These are phyloP conservation scores for Magallana gigas DNA, from an alignment of 1,140 invertebrate species.

Conservation along the genomic window DNA sequence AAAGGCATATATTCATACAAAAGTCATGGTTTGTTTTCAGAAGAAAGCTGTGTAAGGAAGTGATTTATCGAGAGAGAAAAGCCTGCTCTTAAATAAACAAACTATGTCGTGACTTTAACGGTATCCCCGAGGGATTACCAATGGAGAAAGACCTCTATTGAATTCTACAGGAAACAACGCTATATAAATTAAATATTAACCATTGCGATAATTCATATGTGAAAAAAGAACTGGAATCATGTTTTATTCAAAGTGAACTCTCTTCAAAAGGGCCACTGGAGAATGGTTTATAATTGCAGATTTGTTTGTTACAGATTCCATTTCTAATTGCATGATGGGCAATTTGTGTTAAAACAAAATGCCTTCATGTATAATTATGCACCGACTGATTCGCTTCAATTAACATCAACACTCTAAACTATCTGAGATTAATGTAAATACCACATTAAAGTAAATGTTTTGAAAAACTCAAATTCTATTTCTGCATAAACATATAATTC, in stretches of 20 bases:
- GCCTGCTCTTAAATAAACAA: neutral
- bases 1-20: constrained; percentile 4
- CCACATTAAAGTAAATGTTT: neutral
- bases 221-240: constrained; percentile 1
- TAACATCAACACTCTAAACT: neutral
- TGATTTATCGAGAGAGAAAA: neutral
- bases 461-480: neutral
- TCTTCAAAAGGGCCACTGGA: neutral
- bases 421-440: neutral
- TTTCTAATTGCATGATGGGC: constrained; percentile 6
- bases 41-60: neutral
- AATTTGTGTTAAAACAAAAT: constrained; percentile 5
- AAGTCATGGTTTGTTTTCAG: neutral
- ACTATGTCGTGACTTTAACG: neutral
- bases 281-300: neutral
- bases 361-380: neutral
- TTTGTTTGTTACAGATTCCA: constrained; percentile 24
- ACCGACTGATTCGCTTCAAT: neutral
- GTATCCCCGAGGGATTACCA: neutral
- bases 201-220: constrained; percentile 7
- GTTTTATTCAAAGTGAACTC: constrained; percentile 12
- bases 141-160: constrained; percentile 15
- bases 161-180: constrained; percentile 8
- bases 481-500: too few relatives aligned
- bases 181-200: constrained; percentile 34